Percentiles rank a stretch among this genome's conserved stretches.
phyloP scores from a whole-genome alignment of 2,797 vertebrate species.

The Gadopsis marmoratus region DNA sequence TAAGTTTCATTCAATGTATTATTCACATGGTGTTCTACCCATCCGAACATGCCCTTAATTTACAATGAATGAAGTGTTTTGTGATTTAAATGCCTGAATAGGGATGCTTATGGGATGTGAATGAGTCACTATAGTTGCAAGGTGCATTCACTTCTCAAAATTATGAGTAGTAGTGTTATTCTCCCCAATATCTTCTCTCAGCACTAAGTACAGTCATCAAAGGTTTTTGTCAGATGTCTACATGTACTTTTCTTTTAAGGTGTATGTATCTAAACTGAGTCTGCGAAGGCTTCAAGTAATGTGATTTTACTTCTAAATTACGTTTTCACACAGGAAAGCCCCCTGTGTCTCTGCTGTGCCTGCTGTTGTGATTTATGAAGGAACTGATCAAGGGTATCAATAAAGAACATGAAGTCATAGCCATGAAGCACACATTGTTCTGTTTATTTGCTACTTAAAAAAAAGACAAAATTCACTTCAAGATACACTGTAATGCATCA shows the following conservation, averaged over 20 bases:
- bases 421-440: not conserved
- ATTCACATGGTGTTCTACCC: not conserved
- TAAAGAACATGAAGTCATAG: slow-evolving; percentile 13
- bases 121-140: not conserved
- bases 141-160: not conserved
- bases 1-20: not conserved
- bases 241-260: not conserved
- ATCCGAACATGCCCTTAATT: not conserved
- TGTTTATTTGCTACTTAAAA: not conserved
- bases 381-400: slow-evolving; percentile 6
- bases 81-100: slow-evolving; percentile 1
- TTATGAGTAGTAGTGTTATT: not conserved
- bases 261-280: not conserved
- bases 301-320: not conserved
- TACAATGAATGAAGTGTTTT: not conserved
- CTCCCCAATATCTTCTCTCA: not conserved
- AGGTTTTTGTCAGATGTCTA: not conserved
- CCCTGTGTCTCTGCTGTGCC: not conserved
- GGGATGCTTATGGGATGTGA: not conserved
- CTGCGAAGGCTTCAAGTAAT: slow-evolving; percentile 12
- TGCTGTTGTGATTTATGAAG: slow-evolving; percentile 7
- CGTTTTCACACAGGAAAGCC: not conserved
- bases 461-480: not conserved
- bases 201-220: not conserved
- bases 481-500: not conserved